Evolutionary conservation across 2,113 vertebrate species (phyloP), one percentile per base, ranked within the genome.

Genomic region (Chamaetylas fuelleborni): DNA sequence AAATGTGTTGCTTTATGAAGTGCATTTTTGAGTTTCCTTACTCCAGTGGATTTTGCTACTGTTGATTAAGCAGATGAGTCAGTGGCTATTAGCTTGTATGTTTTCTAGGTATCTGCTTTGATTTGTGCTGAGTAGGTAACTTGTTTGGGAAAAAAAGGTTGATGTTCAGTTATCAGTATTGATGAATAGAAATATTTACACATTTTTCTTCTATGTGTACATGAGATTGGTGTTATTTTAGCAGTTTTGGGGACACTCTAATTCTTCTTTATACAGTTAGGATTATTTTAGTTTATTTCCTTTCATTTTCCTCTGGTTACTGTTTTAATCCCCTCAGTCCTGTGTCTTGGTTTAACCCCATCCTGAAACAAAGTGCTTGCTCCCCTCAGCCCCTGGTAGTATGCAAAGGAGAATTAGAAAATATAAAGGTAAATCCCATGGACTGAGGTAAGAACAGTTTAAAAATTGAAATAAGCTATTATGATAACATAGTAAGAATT

Each of bases 91-190:
- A 79, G 29, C 56, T 82, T 91, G 5, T 83, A 10, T 51, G 19
- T 94, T 92, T 94, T 96, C 38, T 84, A 83, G 20, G 24, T 66
- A n/a, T 77, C 26, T 93, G 7, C 65, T 94, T 69, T 42, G 73
- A 71, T 86, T 66, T 95, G 36, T 92, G 66, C 64, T 77, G 36
- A 61, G 19, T 80, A 66, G 43, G 4, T 83, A 92, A 80, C 64
- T 74, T 96, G n/a, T 56, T 7, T 93, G 92, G 94, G 48, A 36
- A 73, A 28, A 86, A 84, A 81, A 58, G 36, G 20, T 8, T 58
- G 65, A 24, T 81, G 28, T 88, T 88, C 45, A 79, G 24, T 36
- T 90, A 60, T 72, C 51, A 61, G n/a, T 76, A 57, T 36, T 73
- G 33, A 20, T 73, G 40, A 85, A 70, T 7, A 90, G 38, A 77